These are phyloP conservation scores for Sebastolobus alascanus DNA, from an alignment of 2,797 vertebrate genomes.

Conservation along the genomic window DNA sequence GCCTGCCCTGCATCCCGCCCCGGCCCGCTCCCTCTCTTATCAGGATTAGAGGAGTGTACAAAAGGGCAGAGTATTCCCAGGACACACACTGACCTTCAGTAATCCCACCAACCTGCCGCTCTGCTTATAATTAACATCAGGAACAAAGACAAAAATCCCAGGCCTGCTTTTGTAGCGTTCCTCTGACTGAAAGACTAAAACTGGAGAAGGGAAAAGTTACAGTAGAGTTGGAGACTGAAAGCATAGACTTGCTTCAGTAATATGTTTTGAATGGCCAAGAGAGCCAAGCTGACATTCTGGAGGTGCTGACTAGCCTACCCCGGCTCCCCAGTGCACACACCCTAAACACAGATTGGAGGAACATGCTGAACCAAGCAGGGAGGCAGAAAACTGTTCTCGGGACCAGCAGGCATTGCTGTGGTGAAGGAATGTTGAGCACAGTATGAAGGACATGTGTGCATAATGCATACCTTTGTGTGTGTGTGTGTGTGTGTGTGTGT, in stretches of 20 bases:
- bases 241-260: constrained; percentile 69
- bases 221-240: constrained; percentile 61
- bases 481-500: constrained; percentile 12
- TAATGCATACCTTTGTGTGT: no score
- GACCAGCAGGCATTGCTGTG: constrained; percentile 45
- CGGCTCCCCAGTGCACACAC: constrained; percentile 59
- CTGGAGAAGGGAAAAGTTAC: constrained; percentile 64
- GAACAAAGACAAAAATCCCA: constrained; percentile 78
- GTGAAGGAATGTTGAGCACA: constrained; percentile 37
- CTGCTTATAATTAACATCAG: constrained; percentile 88
- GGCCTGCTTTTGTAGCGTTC: constrained; percentile 53
- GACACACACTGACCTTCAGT: constrained; percentile 93
- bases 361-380: constrained; percentile 78
- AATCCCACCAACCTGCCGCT: constrained; percentile 89
- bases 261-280: constrained; percentile 76
- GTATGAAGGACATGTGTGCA: constrained; percentile 23
- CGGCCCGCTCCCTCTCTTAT: constrained; percentile 84
- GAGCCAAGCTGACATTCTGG: constrained; percentile 79
- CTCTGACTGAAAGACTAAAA: constrained; percentile 67
- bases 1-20: constrained; percentile 71
- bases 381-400: constrained; percentile 49
- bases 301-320: constrained; percentile 74
- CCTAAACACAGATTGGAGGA: constrained; percentile 60
- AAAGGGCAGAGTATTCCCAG: constrained; percentile 96
- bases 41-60: constrained; percentile 87